Evolutionary conservation across 2,113 vertebrate species (phyloP).

Genomic region (Mesocricetus auratus): DNA sequence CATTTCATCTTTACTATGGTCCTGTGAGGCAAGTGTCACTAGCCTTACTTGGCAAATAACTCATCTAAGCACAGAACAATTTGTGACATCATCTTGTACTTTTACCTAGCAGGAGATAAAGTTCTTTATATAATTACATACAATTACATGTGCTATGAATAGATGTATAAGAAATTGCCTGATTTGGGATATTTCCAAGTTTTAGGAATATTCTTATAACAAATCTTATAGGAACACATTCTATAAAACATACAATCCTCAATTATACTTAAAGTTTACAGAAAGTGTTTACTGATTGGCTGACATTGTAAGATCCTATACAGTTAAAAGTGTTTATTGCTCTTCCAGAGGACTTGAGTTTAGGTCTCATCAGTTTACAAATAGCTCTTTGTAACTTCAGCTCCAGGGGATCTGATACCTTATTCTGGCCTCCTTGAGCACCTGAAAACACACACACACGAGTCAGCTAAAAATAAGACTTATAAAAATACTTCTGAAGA

Average conservation of each 20-base stretch:
- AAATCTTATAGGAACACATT: background rate
- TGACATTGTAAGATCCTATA: background rate
- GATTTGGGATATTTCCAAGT: background rate
- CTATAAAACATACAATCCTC: background rate
- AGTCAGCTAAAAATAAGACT: background rate
- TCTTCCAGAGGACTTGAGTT: background rate
- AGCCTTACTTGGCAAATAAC: background rate
- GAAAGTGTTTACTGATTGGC: background rate
- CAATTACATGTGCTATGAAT: background rate
- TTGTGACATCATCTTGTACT: background rate
- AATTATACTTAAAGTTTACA: background rate
- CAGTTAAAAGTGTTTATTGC: background rate
- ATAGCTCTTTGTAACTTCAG: background rate
- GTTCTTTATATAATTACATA: background rate
- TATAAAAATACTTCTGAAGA: background rate
- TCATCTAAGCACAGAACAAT: background rate
- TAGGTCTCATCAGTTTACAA: background rate
- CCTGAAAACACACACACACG: background rate
- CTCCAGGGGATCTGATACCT: background rate
- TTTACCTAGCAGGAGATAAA: background rate
- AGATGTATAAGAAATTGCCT: background rate
- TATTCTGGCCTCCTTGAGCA: background rate
- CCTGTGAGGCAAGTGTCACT: background rate
- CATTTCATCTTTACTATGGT: background rate
- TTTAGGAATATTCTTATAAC: slow-evolving; percentile 28